Percentiles rank a stretch among this genome's conserved stretches.
Conservation (phyloP, 1,140 invertebrate genomes). For the Eueides isabella region DNA sequence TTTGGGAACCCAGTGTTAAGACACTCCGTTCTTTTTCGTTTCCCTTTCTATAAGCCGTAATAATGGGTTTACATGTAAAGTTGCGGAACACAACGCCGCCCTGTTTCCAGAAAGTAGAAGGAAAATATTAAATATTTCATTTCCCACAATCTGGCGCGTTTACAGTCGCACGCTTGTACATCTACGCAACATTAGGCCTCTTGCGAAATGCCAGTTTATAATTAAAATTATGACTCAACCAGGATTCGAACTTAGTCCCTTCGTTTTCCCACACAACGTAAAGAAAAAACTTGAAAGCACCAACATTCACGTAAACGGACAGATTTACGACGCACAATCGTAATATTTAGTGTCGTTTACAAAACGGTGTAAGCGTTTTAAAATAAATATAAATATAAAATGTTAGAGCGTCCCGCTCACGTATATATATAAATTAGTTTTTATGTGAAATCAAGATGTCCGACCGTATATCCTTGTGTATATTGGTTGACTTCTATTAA, state of each 20-base stretch:
- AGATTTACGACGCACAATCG: constrained; percentile 56
- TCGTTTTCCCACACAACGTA: not conserved
- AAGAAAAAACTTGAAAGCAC: not conserved
- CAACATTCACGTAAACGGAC: constrained; percentile 36
- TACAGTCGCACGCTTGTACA: too few relatives aligned
- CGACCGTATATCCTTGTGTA: constrained; percentile 48
- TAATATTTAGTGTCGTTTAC: constrained; percentile 57
- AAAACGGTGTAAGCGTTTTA: constrained; percentile 49
- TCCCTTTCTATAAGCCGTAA: too few relatives aligned
- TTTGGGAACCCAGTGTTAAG: too few relatives aligned
- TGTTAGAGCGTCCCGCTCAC: constrained; percentile 45
- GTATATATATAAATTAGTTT: constrained; percentile 44
- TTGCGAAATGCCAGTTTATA: too few relatives aligned
- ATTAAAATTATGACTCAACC: not conserved
- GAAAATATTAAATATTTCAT: too few relatives aligned
- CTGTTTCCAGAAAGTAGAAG: too few relatives aligned
- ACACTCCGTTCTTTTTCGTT: too few relatives aligned
- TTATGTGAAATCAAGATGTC: constrained; percentile 60
- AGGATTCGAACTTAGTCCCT: not conserved
- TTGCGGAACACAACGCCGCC: too few relatives aligned
- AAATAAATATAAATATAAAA: constrained; percentile 54
- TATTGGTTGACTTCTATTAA: constrained; percentile 40
- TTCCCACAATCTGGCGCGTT: too few relatives aligned
- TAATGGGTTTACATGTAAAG: too few relatives aligned
- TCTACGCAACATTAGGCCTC: too few relatives aligned